Evolutionary conservation across 2,888 invertebrate genomes (phyloP), one percentile per base, ranked within the genome.

Genomic region (Chymomyza caudatula): DNA sequence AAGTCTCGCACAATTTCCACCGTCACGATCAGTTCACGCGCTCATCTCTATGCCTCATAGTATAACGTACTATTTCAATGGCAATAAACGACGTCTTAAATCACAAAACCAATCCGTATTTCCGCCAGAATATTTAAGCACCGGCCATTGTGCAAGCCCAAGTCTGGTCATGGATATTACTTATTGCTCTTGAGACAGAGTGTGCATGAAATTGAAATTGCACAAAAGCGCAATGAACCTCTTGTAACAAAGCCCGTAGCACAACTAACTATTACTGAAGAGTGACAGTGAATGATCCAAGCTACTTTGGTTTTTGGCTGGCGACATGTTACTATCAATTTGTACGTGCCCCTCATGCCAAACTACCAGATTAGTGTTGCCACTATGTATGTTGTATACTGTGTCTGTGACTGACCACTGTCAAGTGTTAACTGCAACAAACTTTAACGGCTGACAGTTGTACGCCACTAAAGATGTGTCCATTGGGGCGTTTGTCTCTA

Each of bases 301-400:
- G 69, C 67, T 57, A 71, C 67, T 65, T 60, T 65, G 19, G 47
- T 19, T 37, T 37, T 47, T 58, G 47, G 22, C 23, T 47, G 54
- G 11, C 58, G 47, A 47, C 47, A 47, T 47, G 47, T 8, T 47
- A 19, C 23, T 22, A 53, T 22, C 22, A 55, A 57, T 52, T 43
- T 43, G 51, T 71, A 80, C 80, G 80, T 81, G 80, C 69, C 69
- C 60, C 22, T 66, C 77, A 78, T 84, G 60, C 57, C 63, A 73
- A 84, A 59, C 55, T 52, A 15, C n/a, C 58, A 61, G 68, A 71
- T 77, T 70, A 72, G 64, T 58, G 54, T 13, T 37, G 19, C 22
- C 51, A 51, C 51, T 0, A 2, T 51, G 51, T 11, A 37, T 37
- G 1, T 5, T 51, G 51, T 11, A 37, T 37, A 37, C 25, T 25